A percentile compares a stretch with the other conserved stretches of the same genome.
These are phyloP conservation scores for Liopterus haemorrhoidalis DNA, from an alignment of 2,888 invertebrate genomes.

Conservation along the genomic window DNA sequence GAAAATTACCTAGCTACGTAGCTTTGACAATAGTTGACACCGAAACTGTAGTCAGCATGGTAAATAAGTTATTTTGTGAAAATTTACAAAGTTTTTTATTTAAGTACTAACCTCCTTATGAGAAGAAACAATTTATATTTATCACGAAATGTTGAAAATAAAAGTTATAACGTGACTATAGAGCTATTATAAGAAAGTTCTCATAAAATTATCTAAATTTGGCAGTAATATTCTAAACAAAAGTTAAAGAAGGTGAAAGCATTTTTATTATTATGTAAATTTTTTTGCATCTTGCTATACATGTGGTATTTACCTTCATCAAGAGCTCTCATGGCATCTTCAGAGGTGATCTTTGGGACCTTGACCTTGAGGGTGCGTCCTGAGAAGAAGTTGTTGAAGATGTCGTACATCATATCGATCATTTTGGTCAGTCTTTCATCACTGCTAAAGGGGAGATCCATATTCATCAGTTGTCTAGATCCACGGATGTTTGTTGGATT, in stretches of 20 bases:
- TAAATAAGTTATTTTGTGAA: no score
- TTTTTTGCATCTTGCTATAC: no score
- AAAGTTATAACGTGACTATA: no score
- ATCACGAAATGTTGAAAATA: no score
- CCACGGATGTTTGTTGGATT: constrained; percentile 9
- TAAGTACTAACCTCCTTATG: no score
- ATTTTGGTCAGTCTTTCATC: constrained; percentile 51
- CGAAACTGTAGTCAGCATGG: no score
- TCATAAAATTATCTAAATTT: no score
- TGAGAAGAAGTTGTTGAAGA: constrained; percentile 53
- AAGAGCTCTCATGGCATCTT: constrained; percentile 62
- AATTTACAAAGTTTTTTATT: no score
- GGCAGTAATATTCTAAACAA: neutral
- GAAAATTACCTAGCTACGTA: no score
- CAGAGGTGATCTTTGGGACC: constrained; percentile 60
- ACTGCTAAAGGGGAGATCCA: constrained; percentile 44
- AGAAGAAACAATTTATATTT: no score
- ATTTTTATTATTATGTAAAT: constrained; percentile 12
- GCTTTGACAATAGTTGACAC: no score
- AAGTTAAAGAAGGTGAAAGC: constrained; percentile 2
- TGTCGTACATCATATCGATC: constrained; percentile 52
- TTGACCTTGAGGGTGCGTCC: constrained; percentile 64
- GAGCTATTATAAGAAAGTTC: no score
- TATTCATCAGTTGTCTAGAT: constrained; percentile 30
- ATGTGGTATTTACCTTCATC: constrained; percentile 75